A percentile compares a stretch with the other conserved stretches of the same genome.
Evolutionary conservation across 2,113 vertebrate genomes (phyloP).

Genomic region (Ondatra zibethicus): DNA sequence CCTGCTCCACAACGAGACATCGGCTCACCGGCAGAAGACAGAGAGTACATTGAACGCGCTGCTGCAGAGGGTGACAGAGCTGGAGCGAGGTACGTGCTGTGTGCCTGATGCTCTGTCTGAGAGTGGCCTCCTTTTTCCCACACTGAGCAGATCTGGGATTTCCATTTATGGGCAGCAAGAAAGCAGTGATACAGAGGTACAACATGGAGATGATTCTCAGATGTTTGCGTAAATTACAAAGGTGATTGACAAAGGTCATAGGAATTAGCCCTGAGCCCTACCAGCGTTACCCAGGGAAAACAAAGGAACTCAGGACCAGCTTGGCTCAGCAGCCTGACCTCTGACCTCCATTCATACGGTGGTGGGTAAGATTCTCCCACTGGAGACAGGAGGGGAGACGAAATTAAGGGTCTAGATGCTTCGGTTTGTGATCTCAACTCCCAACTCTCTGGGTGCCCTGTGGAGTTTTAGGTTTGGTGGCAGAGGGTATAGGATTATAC

Average conservation of each 20-base stretch:
- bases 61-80: conserved; percentile 95
- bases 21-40: conserved; percentile 95
- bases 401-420: background rate
- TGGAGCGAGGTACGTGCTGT: conserved; percentile 92
- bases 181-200: background rate
- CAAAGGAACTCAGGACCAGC: background rate
- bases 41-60: conserved; percentile 93
- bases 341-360: background rate
- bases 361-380: background rate
- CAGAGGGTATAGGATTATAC: background rate
- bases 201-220: background rate
- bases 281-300: background rate
- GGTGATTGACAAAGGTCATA: background rate
- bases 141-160: background rate
- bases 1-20: conserved; percentile 96
- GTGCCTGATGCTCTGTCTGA: background rate
- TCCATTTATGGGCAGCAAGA: background rate
- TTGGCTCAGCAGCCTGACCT: background rate
- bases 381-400: background rate
- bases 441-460: background rate
- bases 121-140: background rate
- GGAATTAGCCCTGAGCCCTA: background rate
- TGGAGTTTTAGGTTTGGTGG: background rate
- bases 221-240: background rate
- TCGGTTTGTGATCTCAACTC: background rate